Evolutionary conservation across 2,113 vertebrate genomes (phyloP), one percentile per base, ranked within the genome.

Genomic region (Callospermophilus lateralis): DNA sequence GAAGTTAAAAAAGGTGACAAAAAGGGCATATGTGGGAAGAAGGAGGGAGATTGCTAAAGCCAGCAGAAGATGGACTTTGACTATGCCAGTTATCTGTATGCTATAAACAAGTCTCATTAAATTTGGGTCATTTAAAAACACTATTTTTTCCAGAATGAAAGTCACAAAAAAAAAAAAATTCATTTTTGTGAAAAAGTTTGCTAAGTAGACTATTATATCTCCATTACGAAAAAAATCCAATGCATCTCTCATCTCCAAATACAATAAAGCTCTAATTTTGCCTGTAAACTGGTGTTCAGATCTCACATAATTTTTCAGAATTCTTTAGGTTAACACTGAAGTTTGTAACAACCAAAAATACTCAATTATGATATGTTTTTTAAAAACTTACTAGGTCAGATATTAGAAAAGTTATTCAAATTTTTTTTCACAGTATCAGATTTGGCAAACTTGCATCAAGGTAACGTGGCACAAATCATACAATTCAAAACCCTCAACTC

Each of bases 381-480:
- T 98, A 95, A 98, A 97, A 97, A 98, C 93, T 48, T 77, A 97
- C 77, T 53, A 95, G 94, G 94, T 98, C 94, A 97, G 97, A 96
- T 96, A 97, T 98, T 98, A 97, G 97, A 98, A 98, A 98, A 98
- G 96, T 94, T 97, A 98, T 96, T 58, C 97, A 97, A 97, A 12
- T 88, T 96, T 96, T 96, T 96, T 83, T 98, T 98, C 96, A 98
- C 85, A 92, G 96, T 98, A 98, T 97, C 97, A 97, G 96, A 98
- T 98, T 98, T 98, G 98, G 98, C 98, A 98, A 99, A 98, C 97
- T 90, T 97, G 94, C 97, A 95, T 98, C 97, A 98, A 97, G 96
- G 97, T 97, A 96, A 95, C 61, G 98, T 98, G 98, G 98, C 98
- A 98, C 98, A 98, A 98, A 98, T 97, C 98, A 98, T 97, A 93